These are phyloP conservation scores for Talpa occidentalis DNA, from an alignment of 2,113 vertebrate species.

Conservation along the genomic window DNA sequence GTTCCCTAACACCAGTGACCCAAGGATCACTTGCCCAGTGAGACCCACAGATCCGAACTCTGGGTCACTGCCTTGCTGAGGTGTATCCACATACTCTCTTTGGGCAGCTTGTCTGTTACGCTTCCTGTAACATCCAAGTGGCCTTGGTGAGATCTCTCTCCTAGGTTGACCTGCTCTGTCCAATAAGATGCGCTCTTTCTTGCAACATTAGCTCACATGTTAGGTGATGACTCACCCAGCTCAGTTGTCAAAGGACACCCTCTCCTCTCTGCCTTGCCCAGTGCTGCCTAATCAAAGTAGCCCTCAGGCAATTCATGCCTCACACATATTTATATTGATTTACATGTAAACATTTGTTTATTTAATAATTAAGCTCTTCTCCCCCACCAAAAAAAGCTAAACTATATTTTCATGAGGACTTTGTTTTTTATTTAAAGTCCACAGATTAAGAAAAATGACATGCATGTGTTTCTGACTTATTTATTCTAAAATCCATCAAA, in stretches of 20 bases:
- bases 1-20: neutral
- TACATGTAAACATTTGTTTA: neutral
- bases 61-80: too few relatives aligned
- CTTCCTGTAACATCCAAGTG: neutral
- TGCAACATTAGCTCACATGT: too few relatives aligned
- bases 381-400: neutral
- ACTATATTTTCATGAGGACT: neutral
- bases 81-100: neutral
- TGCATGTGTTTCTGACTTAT: constrained; percentile 58
- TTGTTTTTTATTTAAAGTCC: constrained; percentile 26
- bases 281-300: accelerated
- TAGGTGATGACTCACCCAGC: neutral
- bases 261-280: neutral
- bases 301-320: neutral
- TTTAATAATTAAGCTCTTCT: neutral
- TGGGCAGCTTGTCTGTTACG: accelerated
- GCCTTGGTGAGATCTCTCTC: neutral
- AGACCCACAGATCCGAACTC: neutral
- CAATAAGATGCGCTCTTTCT: neutral
- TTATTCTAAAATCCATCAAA: constrained; percentile 72
- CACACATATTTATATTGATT: neutral
- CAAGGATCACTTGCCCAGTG: neutral
- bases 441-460: constrained; percentile 35
- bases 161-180: neutral
- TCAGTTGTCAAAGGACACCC: neutral